Evolutionary conservation across 64 coral and sea anemone genomes (phyloP), one percentile per base, ranked within the genome.

Genomic region (Acropora tenuis): DNA sequence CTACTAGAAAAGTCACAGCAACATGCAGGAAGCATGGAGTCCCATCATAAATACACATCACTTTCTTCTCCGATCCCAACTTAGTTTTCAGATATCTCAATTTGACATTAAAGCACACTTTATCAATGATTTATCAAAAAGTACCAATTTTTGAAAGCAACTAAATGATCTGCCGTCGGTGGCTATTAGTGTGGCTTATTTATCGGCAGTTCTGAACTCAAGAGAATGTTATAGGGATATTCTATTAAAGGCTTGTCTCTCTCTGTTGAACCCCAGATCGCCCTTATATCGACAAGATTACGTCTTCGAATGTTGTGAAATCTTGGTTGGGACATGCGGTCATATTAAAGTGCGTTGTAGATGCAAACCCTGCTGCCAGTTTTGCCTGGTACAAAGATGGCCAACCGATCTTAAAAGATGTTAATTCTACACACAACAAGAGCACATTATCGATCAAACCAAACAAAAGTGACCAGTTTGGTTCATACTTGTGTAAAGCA

Each of bases 351-450:
- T 89, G 87, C 6, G 74, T 43, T 44, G 46, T 60, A 12, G 59
- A 77, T 18, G 87, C 73, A 76, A 89, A 89, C 41, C 87, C 87
- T n/a, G 40, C 73, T 40, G 73, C 87, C 67, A 66, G 20, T 18
- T 76, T 89, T 59, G 42, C 48, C 1, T 89, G 87, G 87, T 61
- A 57, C 18, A 75, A 61, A 75, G 45, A 89, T 78, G 74, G 52
- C 45, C 49, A 12, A 58, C 50, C 4, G 55, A 75, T 88, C 30
- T 17, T 8, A 3, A 59, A 42, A 4, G 59, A 47, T 61, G 48
- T 75, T 2, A 52, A 7, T 3, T 47, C 73, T 74, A 6, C 15
- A 40, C 74, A 89, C 18, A 20, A 77, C 71, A 57, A 7, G 42
- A 58, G 43, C 48, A 45, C 76, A 9, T 17, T 89, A 15, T 17